These are phyloP conservation scores for Ctenomys sociabilis DNA, from an alignment of 2,113 vertebrate species.

Conservation along the genomic window DNA sequence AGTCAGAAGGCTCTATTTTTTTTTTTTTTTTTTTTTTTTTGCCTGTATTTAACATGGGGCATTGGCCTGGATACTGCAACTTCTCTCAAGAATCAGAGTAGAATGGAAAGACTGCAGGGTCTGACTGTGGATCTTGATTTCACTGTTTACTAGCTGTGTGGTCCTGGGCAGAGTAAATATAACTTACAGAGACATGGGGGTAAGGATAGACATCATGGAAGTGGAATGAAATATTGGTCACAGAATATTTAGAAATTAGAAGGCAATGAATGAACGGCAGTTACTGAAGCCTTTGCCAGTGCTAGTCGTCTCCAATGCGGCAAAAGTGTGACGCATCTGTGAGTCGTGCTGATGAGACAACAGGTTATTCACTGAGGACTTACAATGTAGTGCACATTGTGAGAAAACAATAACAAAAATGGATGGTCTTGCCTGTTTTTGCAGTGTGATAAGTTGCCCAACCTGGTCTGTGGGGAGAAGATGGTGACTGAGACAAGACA, in stretches of 20 bases:
- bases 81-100: slow-evolving; percentile 8
- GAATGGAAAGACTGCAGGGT: background rate
- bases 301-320: background rate
- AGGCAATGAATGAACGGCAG: background rate
- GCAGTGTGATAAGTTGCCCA: background rate
- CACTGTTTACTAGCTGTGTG: background rate
- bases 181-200: background rate
- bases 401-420: background rate
- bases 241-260: background rate
- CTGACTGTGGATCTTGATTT: slow-evolving; percentile 18
- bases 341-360: background rate
- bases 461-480: background rate
- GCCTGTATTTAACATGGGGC: background rate
- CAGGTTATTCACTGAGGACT: background rate
- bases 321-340: background rate
- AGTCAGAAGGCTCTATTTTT: background rate
- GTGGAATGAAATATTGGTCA: background rate
- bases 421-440: background rate
- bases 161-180: background rate
- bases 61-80: background rate
- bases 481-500: background rate
- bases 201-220: background rate
- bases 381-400: background rate
- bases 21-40: too few relatives aligned
- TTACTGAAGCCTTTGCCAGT: background rate